These are phyloP conservation scores for Heliconius himera DNA, from an alignment of 1,140 invertebrate genomes.

Conservation along the genomic window DNA sequence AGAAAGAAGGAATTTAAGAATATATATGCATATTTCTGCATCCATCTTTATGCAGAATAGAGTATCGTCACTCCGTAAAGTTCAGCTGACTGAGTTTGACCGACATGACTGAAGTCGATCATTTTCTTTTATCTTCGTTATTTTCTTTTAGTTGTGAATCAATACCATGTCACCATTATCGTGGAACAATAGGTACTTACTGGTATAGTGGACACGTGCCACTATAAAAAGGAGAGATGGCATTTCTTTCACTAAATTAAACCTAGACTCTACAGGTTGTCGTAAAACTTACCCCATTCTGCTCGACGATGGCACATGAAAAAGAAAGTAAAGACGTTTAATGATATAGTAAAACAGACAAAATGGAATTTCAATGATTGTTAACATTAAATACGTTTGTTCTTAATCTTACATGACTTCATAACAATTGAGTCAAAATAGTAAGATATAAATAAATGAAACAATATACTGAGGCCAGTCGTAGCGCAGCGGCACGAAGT, in stretches of 20 bases:
- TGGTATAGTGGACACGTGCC: background rate
- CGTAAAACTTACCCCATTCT: constrained; percentile 81
- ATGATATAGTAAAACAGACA: constrained; percentile 62
- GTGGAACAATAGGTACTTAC: background rate
- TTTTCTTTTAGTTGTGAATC: background rate
- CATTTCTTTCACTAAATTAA: background rate
- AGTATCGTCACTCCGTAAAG: no score
- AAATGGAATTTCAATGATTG: constrained; percentile 37
- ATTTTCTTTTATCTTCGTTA: background rate
- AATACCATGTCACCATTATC: background rate
- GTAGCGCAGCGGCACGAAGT: no score
- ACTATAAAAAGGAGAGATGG: background rate
- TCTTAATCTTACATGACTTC: background rate
- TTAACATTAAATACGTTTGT: background rate
- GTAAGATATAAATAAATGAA: no score
- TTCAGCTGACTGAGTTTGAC: no score
- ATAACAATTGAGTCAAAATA: background rate
- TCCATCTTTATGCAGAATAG: no score
- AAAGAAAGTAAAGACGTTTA: constrained; percentile 67
- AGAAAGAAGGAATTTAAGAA: no score
- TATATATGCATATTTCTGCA: no score
- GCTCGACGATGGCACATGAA: constrained; percentile 63
- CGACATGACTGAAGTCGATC: background rate
- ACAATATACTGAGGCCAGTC: no score
- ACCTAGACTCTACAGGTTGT: constrained; percentile 66